A percentile compares a stretch with the other conserved stretches of the same genome.
These are phyloP conservation scores for Dendroctonus ponderosae DNA, from an alignment of 1,140 invertebrate genomes.

Conservation along the genomic window DNA sequence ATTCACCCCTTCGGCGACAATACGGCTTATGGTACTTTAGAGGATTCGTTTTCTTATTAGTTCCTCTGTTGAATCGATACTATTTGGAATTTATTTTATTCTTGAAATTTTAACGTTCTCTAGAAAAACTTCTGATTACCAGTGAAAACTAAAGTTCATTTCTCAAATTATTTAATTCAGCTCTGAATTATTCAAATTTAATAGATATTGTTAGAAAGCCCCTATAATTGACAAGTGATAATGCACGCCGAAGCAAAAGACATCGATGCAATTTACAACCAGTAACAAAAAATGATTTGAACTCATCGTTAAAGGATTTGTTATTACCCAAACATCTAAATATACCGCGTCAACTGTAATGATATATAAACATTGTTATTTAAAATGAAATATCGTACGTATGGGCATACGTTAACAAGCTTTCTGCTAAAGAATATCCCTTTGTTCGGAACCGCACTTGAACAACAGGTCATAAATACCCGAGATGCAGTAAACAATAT, in stretches of 20 bases:
- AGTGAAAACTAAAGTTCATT: neutral
- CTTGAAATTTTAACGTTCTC: too few relatives aligned
- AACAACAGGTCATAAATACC: slow-evolving; percentile 49
- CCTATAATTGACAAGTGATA: too few relatives aligned
- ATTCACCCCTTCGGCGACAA: slow-evolving; percentile 25
- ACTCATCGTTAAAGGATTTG: slow-evolving; percentile 37
- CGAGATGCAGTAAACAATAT: slow-evolving; percentile 47
- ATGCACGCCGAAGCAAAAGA: too few relatives aligned
- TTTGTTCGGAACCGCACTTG: slow-evolving; percentile 49
- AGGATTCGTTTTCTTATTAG: too few relatives aligned
- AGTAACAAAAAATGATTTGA: slow-evolving; percentile 22
- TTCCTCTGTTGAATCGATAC: too few relatives aligned
- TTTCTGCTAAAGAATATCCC: slow-evolving; percentile 47
- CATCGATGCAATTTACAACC: neutral
- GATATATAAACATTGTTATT: slow-evolving; percentile 51
- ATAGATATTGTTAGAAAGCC: too few relatives aligned
- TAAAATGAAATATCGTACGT: slow-evolving; percentile 48
- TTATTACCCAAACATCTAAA: slow-evolving; percentile 45
- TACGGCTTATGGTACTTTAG: neutral
- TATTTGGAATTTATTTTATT: too few relatives aligned
- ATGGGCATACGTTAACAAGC: slow-evolving; percentile 48
- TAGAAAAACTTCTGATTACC: neutral
- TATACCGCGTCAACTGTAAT: slow-evolving; percentile 43
- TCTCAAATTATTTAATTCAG: slow-evolving; percentile 1
- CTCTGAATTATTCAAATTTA: too few relatives aligned